Percentiles rank a stretch among this genome's conserved stretches.
Conservation (phyloP, 1,140 invertebrate genomes). For the Pseudoatta argentina region DNA sequence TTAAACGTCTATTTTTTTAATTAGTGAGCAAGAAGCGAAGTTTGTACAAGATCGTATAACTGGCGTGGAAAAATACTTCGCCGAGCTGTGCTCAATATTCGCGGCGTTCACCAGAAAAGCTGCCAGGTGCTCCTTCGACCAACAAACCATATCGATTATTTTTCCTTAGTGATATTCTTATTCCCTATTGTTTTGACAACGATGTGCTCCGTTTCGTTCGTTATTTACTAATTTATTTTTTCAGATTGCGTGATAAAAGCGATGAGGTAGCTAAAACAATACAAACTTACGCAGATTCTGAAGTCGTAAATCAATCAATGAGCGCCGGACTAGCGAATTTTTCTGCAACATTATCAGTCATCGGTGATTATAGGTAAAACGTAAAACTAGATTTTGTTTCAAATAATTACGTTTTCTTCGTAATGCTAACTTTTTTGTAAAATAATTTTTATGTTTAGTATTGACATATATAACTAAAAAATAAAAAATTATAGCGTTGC, state of each 20-base stretch:
- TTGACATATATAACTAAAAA: background rate
- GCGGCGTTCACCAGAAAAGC: constrained; percentile 90
- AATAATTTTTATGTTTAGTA: background rate
- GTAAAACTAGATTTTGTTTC: constrained; percentile 58
- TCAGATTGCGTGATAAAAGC: constrained; percentile 89
- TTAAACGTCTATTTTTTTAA: constrained; percentile 42
- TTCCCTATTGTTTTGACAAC: background rate
- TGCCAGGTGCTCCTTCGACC: constrained; percentile 86
- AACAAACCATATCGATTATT: constrained; percentile 67
- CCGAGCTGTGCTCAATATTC: constrained; percentile 90
- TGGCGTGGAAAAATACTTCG: constrained; percentile 89
- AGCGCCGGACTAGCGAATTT: constrained; percentile 88
- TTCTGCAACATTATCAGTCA: constrained; percentile 88
- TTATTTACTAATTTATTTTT: background rate
- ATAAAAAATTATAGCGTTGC: background rate
- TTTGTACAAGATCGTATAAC: constrained; percentile 91
- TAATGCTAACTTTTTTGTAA: background rate
- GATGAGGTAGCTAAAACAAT: constrained; percentile 90
- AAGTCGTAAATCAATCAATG: constrained; percentile 90
- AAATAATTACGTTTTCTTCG: background rate
- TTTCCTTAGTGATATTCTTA: constrained; percentile 5
- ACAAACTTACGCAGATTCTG: constrained; percentile 89
- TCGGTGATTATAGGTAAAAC: constrained; percentile 89
- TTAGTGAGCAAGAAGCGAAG: constrained; percentile 89
- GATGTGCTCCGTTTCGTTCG: background rate